phyloP scores from a whole-genome alignment of 1,140 invertebrate genomes.

The Drosophila erecta region DNA sequence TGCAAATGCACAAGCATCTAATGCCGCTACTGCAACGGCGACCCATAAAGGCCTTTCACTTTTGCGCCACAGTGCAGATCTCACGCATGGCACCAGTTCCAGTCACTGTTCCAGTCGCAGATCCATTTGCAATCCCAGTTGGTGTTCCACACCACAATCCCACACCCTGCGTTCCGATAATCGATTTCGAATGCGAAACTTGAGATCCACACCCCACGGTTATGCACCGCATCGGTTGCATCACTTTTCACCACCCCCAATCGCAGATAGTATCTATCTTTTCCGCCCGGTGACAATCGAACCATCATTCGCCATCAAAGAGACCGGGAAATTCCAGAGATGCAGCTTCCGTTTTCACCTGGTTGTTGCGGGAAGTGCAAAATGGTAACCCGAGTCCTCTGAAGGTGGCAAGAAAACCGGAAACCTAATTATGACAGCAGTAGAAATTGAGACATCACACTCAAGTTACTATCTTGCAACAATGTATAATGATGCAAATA shows the following conservation, averaged over 20 bases:
- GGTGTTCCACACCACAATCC: slow-evolving; percentile 7
- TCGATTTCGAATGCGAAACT: slow-evolving; percentile 27
- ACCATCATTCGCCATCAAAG: slow-evolving; percentile 16
- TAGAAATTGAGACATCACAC: slow-evolving; percentile 18
- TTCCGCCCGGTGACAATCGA: slow-evolving; percentile 20
- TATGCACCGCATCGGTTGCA: slow-evolving; percentile 15
- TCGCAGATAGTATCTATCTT: neutral
- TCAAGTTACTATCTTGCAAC: neutral
- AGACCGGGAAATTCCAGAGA: slow-evolving; percentile 12
- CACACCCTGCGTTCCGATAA: slow-evolving; percentile 19
- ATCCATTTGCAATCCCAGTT: slow-evolving; percentile 21
- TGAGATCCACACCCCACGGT: neutral
- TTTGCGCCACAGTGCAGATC: slow-evolving; percentile 65
- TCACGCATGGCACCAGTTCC: slow-evolving; percentile 54
- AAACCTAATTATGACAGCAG: slow-evolving; percentile 9
- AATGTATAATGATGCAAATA: neutral
- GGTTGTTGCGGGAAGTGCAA: slow-evolving; percentile 24
- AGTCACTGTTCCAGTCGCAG: slow-evolving; percentile 12
- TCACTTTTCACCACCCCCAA: slow-evolving; percentile 16
- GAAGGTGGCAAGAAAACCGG: neutral
- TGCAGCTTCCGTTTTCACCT: slow-evolving; percentile 36
- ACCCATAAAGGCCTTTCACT: slow-evolving; percentile 79
- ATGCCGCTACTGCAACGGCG: slow-evolving; percentile 32
- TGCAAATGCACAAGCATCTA: slow-evolving; percentile 39
- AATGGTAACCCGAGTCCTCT: slow-evolving; percentile 8